Evolutionary conservation across 2,113 vertebrate species (phyloP).

Genomic region (Grus americana): DNA sequence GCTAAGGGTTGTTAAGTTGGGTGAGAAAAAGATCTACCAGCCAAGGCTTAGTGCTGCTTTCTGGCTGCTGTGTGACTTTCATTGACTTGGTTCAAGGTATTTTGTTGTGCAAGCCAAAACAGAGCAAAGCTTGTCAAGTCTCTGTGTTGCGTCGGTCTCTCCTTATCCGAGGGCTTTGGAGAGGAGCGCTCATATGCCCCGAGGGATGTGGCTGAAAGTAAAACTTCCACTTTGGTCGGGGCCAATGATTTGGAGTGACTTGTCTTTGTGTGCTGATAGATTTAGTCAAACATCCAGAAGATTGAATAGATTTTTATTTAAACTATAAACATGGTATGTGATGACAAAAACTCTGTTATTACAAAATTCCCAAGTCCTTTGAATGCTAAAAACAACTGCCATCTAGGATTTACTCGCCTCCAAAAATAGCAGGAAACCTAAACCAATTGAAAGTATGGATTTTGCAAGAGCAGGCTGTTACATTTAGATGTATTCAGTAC

Average conservation of each 20-base stretch:
- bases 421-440: not conserved
- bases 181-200: not conserved
- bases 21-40: not conserved
- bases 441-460: not conserved
- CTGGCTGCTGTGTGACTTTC: rapidly evolving
- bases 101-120: not conserved
- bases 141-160: not conserved
- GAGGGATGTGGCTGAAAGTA: not conserved
- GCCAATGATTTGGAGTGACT: not conserved
- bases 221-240: not conserved
- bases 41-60: not conserved
- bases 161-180: not conserved
- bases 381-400: not conserved
- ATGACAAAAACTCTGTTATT: not conserved
- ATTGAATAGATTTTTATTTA: slow-evolving; percentile 25
- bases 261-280: not conserved
- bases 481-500: not conserved
- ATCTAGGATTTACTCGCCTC: not conserved
- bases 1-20: not conserved
- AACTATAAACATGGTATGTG: not conserved
- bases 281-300: not conserved
- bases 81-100: not conserved
- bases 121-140: not conserved
- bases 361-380: not conserved
- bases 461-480: not conserved